Base-by-base conservation (phyloP, 1,140 invertebrate genomes). In the Manduca sexta region DNA sequence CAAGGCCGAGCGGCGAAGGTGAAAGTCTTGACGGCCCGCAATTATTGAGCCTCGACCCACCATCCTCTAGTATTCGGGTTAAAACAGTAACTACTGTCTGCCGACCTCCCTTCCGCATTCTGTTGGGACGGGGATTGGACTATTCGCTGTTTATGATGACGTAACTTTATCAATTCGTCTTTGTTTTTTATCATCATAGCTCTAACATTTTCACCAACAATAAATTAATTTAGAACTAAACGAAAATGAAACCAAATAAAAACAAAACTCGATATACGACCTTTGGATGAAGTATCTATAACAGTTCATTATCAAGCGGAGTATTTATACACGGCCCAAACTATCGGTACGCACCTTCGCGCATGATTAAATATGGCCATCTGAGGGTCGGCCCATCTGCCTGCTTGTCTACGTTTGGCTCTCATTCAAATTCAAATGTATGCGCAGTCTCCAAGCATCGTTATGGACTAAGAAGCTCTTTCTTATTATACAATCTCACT, bases 1-100 rank as follows among this genome's bases (percentile, higher is more conserved):
- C 48, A 54, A 66, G 60, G 69, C 65, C 64, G 67, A 69, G 69
- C 74, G 63, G 55, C 74, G 77, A 82, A 77, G 78, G 78, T 82
- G 78, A 82, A 82, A 82, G 78, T 79, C 75, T 79, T 63, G 60
- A 51, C 64, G 59, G 61, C 58, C 63, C 61, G 68, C 66, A 69
- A 75, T 74, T 77, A 75, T 76, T 77, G 67, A 77, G 70, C 75
- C 69, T 75, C 65, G 66, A 70, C 66, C 64, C 59, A 49, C 55
- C 65, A 72, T 74, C 70, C 67, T 73, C 62, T 56, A 64, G 61
- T 59, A 69, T 70, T 74, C 65, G 65, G 64, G 62, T 64, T 66
- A 66, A 61, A 38, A 48, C 44, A 52, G 30, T 26, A n/a, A n/a
- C n/a, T n/a, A n/a, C n/a, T n/a, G 21, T 8, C 47, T 44, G 40